Base-by-base conservation (phyloP, 2,113 vertebrate genomes). In the Lathamus discolor region DNA sequence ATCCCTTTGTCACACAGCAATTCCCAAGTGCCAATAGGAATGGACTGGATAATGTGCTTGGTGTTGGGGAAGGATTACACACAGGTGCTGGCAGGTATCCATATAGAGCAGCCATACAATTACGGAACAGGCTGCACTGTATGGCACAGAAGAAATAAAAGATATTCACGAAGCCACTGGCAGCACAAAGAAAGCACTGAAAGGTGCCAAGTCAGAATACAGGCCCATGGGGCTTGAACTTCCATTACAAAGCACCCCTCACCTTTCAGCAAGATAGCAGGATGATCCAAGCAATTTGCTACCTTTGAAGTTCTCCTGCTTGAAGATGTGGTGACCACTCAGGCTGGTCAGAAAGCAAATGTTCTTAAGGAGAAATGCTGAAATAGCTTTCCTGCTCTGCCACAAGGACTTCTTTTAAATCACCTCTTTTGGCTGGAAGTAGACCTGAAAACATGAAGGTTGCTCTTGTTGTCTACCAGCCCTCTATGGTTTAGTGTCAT, bases 21-120 rank as follows among this genome's bases (percentile, higher is more conserved):
- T 28, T 59, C 63, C 48, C 9, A 16, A 11, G 4, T 3, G 41
- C 4, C 1, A 0, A 5, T 7, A 16, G 37, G 23, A 48, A 49
- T 9, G 19, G 59, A 17, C 64, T 69, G 9, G 33, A 74, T 13
- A 37, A 22, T 0, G 1, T 27, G 6, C 63, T 62, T 13, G 22
- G 44, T 28, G 46, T 1, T 61, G 55, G 20, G 35, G 70, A 70
- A 90, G 67, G 70, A 27, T 67, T 44, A 27, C 17, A 44, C 48
- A 72, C 20, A 2, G 1, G 4, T 72, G 9, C 44, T 73, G 61
- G 66, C 79, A 62, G 27, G 54, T 48, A 17, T 16, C 66, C 46
- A 46, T 15, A 31, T 18, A 70, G 46, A 82, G 37, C 41, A 75
- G 46, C 48, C 29, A 78, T 39, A 52, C 35, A 10, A 1, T 39